Evolutionary conservation across 2,888 invertebrate genomes (phyloP).

Genomic region (Altica lythri): DNA sequence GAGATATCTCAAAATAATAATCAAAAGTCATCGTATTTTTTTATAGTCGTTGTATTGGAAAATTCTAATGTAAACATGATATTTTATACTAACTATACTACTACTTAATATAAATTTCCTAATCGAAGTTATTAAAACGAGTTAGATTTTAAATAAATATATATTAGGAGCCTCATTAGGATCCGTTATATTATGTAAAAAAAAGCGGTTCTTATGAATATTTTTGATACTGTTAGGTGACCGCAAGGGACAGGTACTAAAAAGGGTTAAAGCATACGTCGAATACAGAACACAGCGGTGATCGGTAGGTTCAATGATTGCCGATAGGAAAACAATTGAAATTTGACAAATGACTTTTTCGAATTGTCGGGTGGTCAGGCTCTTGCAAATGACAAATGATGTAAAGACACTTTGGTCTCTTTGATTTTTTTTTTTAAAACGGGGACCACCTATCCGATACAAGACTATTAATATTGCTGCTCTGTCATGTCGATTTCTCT

Average conservation of each 20-base stretch:
- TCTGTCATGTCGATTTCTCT: conserved; percentile 43
- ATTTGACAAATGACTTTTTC: conserved; percentile 57
- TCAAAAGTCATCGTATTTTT: too few species aligned
- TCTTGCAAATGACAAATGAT: conserved; percentile 57
- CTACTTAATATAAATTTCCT: too few species aligned
- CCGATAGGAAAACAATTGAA: conserved; percentile 51
- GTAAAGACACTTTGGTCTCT: conserved; percentile 52
- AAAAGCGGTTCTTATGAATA: too few species aligned
- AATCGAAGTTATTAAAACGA: too few species aligned
- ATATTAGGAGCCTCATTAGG: too few species aligned
- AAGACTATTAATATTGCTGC: conserved; percentile 49
- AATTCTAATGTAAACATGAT: too few species aligned
- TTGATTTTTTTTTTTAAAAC: conserved; percentile 47
- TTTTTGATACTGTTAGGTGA: not conserved
- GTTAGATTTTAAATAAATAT: too few species aligned
- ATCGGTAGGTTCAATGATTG: conserved; percentile 5
- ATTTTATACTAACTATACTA: too few species aligned
- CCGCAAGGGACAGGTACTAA: not conserved
- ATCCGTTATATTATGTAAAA: too few species aligned
- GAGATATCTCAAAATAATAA: too few species aligned
- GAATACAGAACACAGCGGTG: conserved; percentile 7
- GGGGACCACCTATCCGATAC: conserved; percentile 54
- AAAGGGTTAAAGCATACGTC: conserved; percentile 4
- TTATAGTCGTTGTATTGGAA: too few species aligned
- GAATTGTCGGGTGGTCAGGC: conserved; percentile 55